Evolutionary conservation across 2,113 vertebrate species (phyloP).

Genomic region (Scatophagus argus): DNA sequence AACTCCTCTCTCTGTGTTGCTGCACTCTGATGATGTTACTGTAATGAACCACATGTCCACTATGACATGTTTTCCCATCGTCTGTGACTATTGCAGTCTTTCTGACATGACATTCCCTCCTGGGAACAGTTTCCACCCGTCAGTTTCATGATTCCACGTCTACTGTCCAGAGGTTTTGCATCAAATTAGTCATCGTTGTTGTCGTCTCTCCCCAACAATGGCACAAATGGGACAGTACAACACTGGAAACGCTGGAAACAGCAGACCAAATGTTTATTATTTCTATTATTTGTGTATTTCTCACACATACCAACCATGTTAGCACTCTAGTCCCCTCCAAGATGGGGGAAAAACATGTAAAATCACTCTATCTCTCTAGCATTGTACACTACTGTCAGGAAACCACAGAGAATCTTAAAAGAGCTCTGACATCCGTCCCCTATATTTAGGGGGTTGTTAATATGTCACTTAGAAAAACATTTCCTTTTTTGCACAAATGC

Average conservation of each 20-base stretch:
- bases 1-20: not conserved
- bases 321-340: not conserved
- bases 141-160: not conserved
- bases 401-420: not conserved
- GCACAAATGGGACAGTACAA: not conserved
- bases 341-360: not conserved
- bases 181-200: too few species aligned
- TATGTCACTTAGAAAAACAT: not conserved
- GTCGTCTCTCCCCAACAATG: too few species aligned
- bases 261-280: not conserved
- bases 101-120: conserved; percentile 5
- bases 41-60: conserved; percentile 9
- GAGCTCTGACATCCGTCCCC: not conserved
- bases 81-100: not conserved
- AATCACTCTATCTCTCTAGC: not conserved
- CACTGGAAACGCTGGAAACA: not conserved
- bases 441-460: not conserved
- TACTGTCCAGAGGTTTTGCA: not conserved
- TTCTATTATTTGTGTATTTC: conserved; percentile 1
- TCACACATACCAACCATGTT: not conserved
- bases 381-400: not conserved
- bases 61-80: not conserved
- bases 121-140: conserved; percentile 7
- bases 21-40: conserved; percentile 1
- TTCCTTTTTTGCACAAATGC: not conserved